A percentile compares a stretch with the other conserved stretches of the same genome.
Conservation (phyloP, 2,113 vertebrate genomes). For the Peromyscus leucopus region DNA sequence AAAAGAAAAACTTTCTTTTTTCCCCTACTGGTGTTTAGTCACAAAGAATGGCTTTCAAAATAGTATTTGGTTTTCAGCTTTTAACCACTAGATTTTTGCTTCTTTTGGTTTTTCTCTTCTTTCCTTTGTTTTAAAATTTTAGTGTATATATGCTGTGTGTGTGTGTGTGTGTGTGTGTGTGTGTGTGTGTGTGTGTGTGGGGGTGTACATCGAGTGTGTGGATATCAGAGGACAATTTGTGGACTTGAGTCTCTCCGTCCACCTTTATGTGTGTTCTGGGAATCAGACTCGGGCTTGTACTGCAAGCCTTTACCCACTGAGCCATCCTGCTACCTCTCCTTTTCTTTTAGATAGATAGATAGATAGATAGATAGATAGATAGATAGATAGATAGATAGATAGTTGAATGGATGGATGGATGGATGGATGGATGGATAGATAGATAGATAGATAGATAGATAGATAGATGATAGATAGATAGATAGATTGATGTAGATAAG, state of each 20-base stretch:
- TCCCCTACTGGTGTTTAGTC: neutral
- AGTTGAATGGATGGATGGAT: neutral
- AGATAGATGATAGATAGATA: neutral
- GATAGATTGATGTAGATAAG: neutral
- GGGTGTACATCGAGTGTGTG: neutral
- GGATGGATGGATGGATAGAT: neutral
- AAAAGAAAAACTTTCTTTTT: neutral
- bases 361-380: neutral
- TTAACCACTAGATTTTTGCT: neutral
- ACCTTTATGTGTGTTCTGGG: neutral
- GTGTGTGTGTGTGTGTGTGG: neutral
- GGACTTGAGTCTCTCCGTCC: neutral
- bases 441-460: neutral
- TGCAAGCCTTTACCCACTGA: neutral
- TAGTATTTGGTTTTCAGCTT: neutral
- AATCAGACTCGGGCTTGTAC: neutral
- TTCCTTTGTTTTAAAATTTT: neutral
- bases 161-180: neutral
- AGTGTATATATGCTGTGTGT: too few species aligned
- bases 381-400: neutral
- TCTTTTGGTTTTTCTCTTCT: neutral
- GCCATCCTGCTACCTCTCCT: neutral
- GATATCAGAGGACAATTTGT: neutral
- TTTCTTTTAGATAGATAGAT: neutral
- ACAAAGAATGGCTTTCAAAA: conserved; percentile 17